phyloP scores from a whole-genome alignment of 2,888 invertebrate species.

The Calameuta idolon region DNA sequence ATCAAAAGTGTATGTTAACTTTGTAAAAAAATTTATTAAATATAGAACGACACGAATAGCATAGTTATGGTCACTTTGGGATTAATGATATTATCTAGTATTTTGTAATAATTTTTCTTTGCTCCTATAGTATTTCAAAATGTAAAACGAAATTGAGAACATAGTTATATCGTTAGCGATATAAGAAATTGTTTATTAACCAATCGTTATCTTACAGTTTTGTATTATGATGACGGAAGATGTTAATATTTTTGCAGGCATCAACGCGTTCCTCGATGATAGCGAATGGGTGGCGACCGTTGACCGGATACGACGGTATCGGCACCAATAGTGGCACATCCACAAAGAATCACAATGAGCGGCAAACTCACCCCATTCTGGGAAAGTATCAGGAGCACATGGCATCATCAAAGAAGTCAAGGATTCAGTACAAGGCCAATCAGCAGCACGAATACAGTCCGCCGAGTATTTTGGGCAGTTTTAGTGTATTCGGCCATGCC shows the following conservation, averaged over 20 bases:
- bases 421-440: slow-evolving; percentile 20
- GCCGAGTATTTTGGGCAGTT: slow-evolving; percentile 69
- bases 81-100: too few species aligned
- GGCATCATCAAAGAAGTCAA: slow-evolving; percentile 51
- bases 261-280: slow-evolving; percentile 57
- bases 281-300: slow-evolving; percentile 61
- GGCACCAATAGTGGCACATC: slow-evolving; percentile 45
- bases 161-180: too few species aligned
- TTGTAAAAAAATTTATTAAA: too few species aligned
- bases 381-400: slow-evolving; percentile 60
- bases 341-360: slow-evolving; percentile 44
- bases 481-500: slow-evolving; percentile 73
- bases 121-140: too few species aligned
- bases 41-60: too few species aligned
- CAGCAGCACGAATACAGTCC: slow-evolving; percentile 44
- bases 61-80: too few species aligned
- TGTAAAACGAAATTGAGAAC: too few species aligned
- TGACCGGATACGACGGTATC: slow-evolving; percentile 52
- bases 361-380: slow-evolving; percentile 53
- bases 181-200: too few species aligned
- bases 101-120: too few species aligned
- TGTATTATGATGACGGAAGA: neutral
- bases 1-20: slow-evolving; percentile 46
- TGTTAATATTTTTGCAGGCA: slow-evolving; percentile 27
- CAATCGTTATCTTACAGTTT: too few species aligned